A percentile compares a stretch with the other conserved stretches of the same genome.
Evolutionary conservation across 2,113 vertebrate species (phyloP).

Genomic region (crab-eating macaque (Macaca fascicularis)): DNA sequence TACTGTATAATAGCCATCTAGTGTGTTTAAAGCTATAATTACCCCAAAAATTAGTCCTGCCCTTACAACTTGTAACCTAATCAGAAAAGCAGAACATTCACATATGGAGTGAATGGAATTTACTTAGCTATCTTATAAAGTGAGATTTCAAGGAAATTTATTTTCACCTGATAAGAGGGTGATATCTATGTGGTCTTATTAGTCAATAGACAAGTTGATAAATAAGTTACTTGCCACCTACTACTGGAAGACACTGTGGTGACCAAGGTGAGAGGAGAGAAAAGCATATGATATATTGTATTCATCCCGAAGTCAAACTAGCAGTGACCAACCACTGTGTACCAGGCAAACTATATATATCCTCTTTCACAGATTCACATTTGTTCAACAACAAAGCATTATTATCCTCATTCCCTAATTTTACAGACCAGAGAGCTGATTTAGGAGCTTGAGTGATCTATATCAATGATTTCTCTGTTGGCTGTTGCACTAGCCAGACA

Average conservation of each 20-base stretch:
- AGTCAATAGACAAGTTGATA: background rate
- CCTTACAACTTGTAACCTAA: constrained; percentile 72
- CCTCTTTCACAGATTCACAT: background rate
- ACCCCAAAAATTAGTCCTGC: constrained; percentile 52
- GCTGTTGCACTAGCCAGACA: background rate
- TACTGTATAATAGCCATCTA: constrained; percentile 66
- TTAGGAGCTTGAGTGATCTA: background rate
- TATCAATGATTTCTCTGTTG: background rate
- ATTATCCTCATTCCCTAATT: background rate
- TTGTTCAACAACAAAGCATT: background rate
- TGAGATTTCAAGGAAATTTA: constrained; percentile 22
- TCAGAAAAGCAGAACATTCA: constrained; percentile 65
- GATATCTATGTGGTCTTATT: background rate
- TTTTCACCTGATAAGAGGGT: constrained; percentile 20
- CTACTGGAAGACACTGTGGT: background rate
- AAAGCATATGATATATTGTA: background rate
- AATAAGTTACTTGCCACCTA: constrained; percentile 8
- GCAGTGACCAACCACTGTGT: background rate
- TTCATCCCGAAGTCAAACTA: background rate
- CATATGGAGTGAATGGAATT: constrained; percentile 62
- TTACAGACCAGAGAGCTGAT: background rate
- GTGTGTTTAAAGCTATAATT: constrained; percentile 71
- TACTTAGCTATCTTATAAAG: constrained; percentile 17
- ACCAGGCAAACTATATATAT: background rate
- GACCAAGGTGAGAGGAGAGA: background rate